Evolutionary conservation across 2,888 invertebrate species (phyloP), one percentile per base, ranked within the genome.

Genomic region (Apotomis betuletana): DNA sequence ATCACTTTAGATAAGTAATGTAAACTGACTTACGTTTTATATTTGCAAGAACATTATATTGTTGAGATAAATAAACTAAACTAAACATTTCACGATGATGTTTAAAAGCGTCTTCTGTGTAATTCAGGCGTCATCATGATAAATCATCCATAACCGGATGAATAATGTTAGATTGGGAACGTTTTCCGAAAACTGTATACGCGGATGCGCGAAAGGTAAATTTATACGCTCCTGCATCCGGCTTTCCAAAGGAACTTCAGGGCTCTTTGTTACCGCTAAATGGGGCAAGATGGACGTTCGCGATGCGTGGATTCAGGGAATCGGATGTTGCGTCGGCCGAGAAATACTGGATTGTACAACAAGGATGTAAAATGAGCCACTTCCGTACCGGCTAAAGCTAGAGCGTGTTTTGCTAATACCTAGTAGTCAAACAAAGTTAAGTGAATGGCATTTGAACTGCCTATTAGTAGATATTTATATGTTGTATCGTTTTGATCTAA

Each of bases 221-320:
- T 86, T 86, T 85, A 86, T 87, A 85, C 84, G 82, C 79, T 78
- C 78, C 83, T 80, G 78, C 79, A 85, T 88, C 87, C 88, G 86
- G 83, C 87, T 88, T 87, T 89, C 87, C 82, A 84, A 82, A 81
- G 79, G 79, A 5, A 77, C 80, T 65, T 15, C 49, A 59, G 57
- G 12, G 46, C 69, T 13, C 65, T 71, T 67, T 71, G 71, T 67
- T 65, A 51, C 61, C 67, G 61, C 55, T 67, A 67, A 67, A 67
- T 67, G 67, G 61, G 61, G 51, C 61, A 71, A 55, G 57, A 67
- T 67, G 71, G 13, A 64, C 55, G n/a, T 38, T 46, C 38, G 12
- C 54, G 52, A 55, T 61, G 60, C 65, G n/a, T 13, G 71, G 51
- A 61, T 57, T 61, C 71, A 10, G 49, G 54, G 61, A 67, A 71